phyloP scores from a whole-genome alignment of 2,797 vertebrate species.

The Anabas testudineus region DNA sequence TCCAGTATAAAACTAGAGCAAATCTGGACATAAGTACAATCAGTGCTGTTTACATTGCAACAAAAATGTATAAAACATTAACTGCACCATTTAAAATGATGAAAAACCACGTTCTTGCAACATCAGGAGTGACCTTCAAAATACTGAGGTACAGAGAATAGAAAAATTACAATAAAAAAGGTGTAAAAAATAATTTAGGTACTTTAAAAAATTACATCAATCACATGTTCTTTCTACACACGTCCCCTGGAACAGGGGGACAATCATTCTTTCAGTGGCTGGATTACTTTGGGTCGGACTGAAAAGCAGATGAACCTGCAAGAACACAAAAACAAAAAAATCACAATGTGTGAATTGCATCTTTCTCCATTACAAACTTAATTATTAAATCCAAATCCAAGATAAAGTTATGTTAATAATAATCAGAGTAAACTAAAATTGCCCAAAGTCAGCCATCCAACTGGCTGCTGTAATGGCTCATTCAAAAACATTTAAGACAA shows the following conservation, averaged over 20 bases:
- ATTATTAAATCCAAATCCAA: too few relatives aligned
- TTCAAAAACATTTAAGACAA: too few relatives aligned
- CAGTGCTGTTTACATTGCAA: slow-evolving; percentile 66
- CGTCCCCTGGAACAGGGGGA: slow-evolving; percentile 8
- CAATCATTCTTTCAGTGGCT: slow-evolving; percentile 74
- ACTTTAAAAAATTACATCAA: slow-evolving; percentile 52
- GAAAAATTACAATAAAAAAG: slow-evolving; percentile 59
- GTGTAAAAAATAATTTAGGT: slow-evolving; percentile 74
- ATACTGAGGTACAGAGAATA: slow-evolving; percentile 36
- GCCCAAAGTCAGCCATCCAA: too few relatives aligned
- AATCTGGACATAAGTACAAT: slow-evolving; percentile 54
- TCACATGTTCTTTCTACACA: slow-evolving; percentile 23
- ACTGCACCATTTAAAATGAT: slow-evolving; percentile 42
- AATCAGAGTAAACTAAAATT: too few relatives aligned
- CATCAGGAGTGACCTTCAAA: slow-evolving; percentile 45
- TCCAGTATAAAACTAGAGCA: slow-evolving; percentile 68
- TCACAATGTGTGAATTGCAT: background rate
- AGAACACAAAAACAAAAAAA: slow-evolving; percentile 14
- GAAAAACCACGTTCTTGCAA: slow-evolving; percentile 40
- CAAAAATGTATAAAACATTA: slow-evolving; percentile 47
- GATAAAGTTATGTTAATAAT: too few relatives aligned
- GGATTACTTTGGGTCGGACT: slow-evolving; percentile 68
- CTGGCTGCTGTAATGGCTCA: too few relatives aligned
- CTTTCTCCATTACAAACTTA: background rate
- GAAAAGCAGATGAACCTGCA: slow-evolving; percentile 72